Percentiles rank a stretch among this genome's conserved stretches.
phyloP scores from a whole-genome alignment of 1,140 invertebrate genomes.

The Drosophila lacteicornis region DNA sequence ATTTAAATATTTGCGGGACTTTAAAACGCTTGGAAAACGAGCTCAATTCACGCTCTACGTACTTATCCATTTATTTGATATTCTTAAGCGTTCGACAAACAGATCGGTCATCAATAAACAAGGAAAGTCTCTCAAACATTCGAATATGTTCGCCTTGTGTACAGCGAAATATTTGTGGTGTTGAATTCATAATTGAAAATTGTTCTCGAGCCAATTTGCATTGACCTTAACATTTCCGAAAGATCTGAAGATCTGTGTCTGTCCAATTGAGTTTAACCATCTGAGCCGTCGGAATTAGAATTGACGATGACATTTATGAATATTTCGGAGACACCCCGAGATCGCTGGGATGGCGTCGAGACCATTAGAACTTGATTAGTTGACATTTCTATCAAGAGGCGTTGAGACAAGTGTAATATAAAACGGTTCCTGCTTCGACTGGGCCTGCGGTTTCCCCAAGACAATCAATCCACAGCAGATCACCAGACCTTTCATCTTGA shows the following conservation, averaged over 20 bases:
- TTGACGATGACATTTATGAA: constrained; percentile 79
- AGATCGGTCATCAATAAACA: constrained; percentile 39
- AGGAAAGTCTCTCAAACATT: constrained; percentile 30
- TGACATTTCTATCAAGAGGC: constrained; percentile 44
- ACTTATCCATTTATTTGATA: constrained; percentile 33
- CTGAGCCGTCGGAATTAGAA: constrained; percentile 54
- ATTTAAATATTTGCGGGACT: constrained; percentile 48
- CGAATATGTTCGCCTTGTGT: constrained; percentile 13
- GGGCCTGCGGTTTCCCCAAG: constrained; percentile 39
- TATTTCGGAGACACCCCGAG: constrained; percentile 57
- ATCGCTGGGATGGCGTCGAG: constrained; percentile 34
- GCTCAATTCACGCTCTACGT: constrained; percentile 33
- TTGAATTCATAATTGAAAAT: constrained; percentile 30
- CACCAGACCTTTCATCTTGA: constrained; percentile 53
- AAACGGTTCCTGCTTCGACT: constrained; percentile 60
- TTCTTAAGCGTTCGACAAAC: constrained; percentile 37
- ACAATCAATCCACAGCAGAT: constrained; percentile 19
- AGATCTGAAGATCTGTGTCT: constrained; percentile 48
- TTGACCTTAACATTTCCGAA: constrained; percentile 67
- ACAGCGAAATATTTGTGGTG: constrained; percentile 12
- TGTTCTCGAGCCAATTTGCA: constrained; percentile 64
- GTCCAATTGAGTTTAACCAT: constrained; percentile 63
- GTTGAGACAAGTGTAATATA: constrained; percentile 27
- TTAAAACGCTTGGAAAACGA: constrained; percentile 9
- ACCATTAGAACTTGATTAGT: constrained; percentile 34